Evolutionary conservation across 2,113 vertebrate genomes (phyloP), one percentile per base, ranked within the genome.

Genomic region (Cercocebus atys): DNA sequence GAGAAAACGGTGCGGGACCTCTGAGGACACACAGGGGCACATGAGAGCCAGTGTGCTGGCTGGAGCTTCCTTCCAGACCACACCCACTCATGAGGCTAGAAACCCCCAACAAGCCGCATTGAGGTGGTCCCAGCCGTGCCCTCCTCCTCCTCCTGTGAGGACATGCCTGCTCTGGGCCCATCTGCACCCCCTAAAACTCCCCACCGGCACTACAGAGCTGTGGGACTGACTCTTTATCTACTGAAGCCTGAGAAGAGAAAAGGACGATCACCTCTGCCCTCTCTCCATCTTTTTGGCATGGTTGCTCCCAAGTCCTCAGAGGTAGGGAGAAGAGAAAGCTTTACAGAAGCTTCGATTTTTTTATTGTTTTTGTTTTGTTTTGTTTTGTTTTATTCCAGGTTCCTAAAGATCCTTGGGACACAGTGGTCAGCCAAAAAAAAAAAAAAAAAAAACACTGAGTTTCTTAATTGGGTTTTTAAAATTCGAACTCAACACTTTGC

Each of bases 341-440:
- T 55, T 35, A 50, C 70, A 93, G 14, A 80, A 83, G 30, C 5
- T 17, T 79, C 25, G 59, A 47, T 4, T 10, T 20, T 59, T 45
- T n/a, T 23, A 20, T 80, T 47, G 1, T 8, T 30, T 25, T 3
- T 57, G 6, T 68, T 35, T 66, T n/a, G 1, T 68, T 35, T 66
- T n/a, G 1, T 45, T 94, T 59, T 64, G 76, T 35, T 22, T 27
- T 27, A 8, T 22, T 82, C 32, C 59, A 78, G 32, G 23, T 52
- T 59, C 25, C 76, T 75, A 25, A 95, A 57, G 86, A 82, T 91
- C n/a, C 30, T 88, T 52, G 47, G 13, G 27, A 55, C 64, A 90
- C 75, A 59, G 11, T 25, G 0, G 5, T n/a, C n/a, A 35, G 23
- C 50, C 45, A 45, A 45, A 45, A 45, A 68, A 43, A 73, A 82